phyloP scores from a whole-genome alignment of 2,888 invertebrate species.

The Stenotaenia linearis region DNA sequence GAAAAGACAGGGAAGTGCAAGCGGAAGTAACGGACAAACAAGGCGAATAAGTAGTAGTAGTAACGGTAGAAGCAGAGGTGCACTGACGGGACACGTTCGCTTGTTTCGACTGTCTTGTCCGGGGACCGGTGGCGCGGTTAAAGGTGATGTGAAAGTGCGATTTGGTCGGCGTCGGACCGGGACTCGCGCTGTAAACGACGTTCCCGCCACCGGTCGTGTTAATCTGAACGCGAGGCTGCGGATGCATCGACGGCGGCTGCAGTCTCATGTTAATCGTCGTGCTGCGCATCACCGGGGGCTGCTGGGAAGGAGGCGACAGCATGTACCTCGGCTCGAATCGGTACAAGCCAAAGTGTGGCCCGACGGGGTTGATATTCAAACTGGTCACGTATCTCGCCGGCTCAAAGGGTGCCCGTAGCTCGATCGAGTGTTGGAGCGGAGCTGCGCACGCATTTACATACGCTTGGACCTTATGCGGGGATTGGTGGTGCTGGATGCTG shows the following conservation, averaged over 20 bases:
- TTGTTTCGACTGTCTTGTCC: not conserved
- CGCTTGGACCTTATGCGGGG: constrained; percentile 1
- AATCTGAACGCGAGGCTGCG: not conserved
- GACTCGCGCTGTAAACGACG: not conserved
- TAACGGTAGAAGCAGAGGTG: not conserved
- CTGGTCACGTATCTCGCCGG: constrained; percentile 32
- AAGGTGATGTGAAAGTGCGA: constrained; percentile 17
- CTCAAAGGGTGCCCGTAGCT: not conserved
- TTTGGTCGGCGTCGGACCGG: not conserved
- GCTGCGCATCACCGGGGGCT: constrained; percentile 24
- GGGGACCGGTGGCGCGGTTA: not conserved
- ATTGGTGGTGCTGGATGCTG: not conserved
- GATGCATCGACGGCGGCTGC: not conserved
- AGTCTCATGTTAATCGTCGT: constrained; percentile 31
- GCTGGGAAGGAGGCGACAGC: not conserved
- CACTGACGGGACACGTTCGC: not conserved
- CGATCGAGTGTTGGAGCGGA: not conserved
- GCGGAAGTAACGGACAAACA: not conserved
- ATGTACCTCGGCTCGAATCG: not conserved
- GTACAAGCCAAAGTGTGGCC: constrained; percentile 13
- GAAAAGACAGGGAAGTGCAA: not conserved
- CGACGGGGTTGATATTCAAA: constrained; percentile 32
- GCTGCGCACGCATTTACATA: not conserved
- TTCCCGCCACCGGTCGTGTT: constrained; percentile 24
- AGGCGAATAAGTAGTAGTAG: not conserved